phyloP scores from a whole-genome alignment of 2,797 vertebrate genomes.

The Lepus oiostolus region DNA sequence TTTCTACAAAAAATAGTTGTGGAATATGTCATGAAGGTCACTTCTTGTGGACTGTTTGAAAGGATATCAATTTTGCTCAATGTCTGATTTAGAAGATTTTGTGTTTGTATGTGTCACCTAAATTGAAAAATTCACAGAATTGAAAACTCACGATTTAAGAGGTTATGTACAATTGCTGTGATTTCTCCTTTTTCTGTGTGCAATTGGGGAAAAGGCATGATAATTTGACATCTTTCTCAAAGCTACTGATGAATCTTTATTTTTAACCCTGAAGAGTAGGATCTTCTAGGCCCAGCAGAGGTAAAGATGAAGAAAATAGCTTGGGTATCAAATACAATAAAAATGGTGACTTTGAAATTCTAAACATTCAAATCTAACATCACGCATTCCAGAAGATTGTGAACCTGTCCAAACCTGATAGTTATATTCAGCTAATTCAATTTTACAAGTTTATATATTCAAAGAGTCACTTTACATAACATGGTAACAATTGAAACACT shows the following conservation, averaged over 20 bases:
- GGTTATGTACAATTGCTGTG: not conserved
- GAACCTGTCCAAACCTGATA: not conserved
- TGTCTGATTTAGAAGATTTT: too few species aligned
- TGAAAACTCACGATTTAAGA: too few species aligned
- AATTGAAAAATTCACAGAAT: too few species aligned
- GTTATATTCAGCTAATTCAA: not conserved
- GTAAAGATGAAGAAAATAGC: not conserved
- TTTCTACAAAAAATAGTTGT: too few species aligned
- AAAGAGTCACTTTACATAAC: not conserved
- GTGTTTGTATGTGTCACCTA: too few species aligned
- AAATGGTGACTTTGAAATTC: conserved; percentile 47
- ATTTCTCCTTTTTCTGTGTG: not conserved
- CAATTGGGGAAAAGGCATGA: not conserved
- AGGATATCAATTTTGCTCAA: too few species aligned
- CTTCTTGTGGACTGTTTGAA: too few species aligned
- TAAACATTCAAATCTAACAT: not conserved
- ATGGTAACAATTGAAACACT: conserved; percentile 4
- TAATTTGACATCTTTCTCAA: not conserved
- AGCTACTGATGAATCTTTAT: not conserved
- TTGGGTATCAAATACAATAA: not conserved
- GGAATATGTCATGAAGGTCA: too few species aligned
- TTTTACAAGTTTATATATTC: not conserved
- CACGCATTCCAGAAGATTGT: not conserved
- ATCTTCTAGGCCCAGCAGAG: not conserved
- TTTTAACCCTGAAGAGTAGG: not conserved